Conservation (phyloP, 2,888 invertebrate species). For the Diabrotica balteata region DNA sequence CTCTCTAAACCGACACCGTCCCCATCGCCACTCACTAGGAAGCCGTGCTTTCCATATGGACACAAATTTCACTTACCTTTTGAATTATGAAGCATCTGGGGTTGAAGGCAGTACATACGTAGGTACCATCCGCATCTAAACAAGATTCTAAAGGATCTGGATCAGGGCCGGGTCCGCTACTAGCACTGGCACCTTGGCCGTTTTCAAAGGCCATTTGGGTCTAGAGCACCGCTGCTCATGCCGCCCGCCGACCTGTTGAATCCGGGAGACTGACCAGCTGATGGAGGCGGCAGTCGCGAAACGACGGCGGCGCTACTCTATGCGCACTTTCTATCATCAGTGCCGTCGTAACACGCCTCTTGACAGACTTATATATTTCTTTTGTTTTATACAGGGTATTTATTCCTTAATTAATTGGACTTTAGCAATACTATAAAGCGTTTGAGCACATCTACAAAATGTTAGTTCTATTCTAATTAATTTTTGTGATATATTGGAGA, state of each 20-base stretch:
- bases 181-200: constrained; percentile 49
- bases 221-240: constrained; percentile 54
- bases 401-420: no score
- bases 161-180: constrained; percentile 28
- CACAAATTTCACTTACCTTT: constrained; percentile 62
- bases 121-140: constrained; percentile 66
- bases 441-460: no score
- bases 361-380: no score
- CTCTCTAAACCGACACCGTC: constrained; percentile 8
- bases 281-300: constrained; percentile 48
- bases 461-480: no score
- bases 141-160: constrained; percentile 60
- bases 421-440: no score
- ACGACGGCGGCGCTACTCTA: constrained; percentile 25
- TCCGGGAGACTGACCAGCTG: constrained; percentile 55
- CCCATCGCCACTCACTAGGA: constrained; percentile 2
- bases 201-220: constrained; percentile 58
- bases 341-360: constrained; percentile 8
- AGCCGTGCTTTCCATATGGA: constrained; percentile 20
- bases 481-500: no score
- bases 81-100: constrained; percentile 71
- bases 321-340: constrained; percentile 31
- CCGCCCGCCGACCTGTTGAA: constrained; percentile 64
- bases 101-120: constrained; percentile 69
- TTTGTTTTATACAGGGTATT: no score